Evolutionary conservation across 1,140 invertebrate species (phyloP), one percentile per base, ranked within the genome.

Genomic region (Mycetomoellerius zeteki): DNA sequence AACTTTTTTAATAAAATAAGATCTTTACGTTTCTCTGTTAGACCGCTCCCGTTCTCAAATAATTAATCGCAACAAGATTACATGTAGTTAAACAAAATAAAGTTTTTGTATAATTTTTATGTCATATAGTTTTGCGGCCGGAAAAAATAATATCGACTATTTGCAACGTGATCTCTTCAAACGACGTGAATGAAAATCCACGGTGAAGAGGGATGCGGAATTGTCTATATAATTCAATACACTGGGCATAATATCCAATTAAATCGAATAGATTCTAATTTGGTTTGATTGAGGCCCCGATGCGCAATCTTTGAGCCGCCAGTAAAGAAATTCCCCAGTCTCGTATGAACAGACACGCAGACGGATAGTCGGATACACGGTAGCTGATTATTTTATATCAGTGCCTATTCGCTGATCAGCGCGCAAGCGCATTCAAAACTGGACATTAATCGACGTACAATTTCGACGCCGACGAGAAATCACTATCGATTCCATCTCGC

Each of bases 201-300:
- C 16, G 19, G 1, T 12, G 43, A 6, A 14, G 33, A 54, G 64
- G 37, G 82, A 58, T 64, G 60, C 72, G 73, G 82, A 80, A 90
- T 88, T 86, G 78, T 89, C 78, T 86, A 84, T 65, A 87, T 92
- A 90, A 92, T 91, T 91, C 89, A 89, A 91, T 93, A 88, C 84
- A 81, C 89, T 58, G 52, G 64, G 85, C 89, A 88, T 93, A 93
- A 94, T 94, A 94, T 92, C 93, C 93, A 94, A 94, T 94, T 94
- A 93, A 88, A 86, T 72, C 88, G 92, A 94, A 93, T 93, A 94
- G 92, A 93, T 92, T 92, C 92, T 93, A 93, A 94, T 94, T 94
- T 93, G 89, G 80, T n/a, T 76, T 92, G 91, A 94, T 94, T 91
- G 90, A 92, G 90, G 90, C 89, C 77, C 81, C 72, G 84, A 86